phyloP scores from a whole-genome alignment of 2,888 invertebrate species.

The Microplitis deprimator region DNA sequence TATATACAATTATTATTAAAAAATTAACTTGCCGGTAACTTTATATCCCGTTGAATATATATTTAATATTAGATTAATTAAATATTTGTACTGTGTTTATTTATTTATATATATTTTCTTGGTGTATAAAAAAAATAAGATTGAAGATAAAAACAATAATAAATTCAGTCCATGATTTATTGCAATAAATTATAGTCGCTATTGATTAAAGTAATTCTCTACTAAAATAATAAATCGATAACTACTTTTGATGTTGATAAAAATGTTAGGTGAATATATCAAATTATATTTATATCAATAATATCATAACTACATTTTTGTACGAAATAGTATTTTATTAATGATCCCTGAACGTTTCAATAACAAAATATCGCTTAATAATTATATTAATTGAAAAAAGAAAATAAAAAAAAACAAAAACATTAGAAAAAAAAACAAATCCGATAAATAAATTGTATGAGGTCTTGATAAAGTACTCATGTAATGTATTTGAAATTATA shows the following conservation, averaged over 20 bases:
- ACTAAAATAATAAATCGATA: constrained; percentile 3
- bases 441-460: constrained; percentile 21
- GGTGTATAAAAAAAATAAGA: constrained; percentile 15
- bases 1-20: background rate
- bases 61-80: constrained; percentile 48
- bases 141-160: background rate
- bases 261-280: constrained; percentile 6
- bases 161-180: constrained; percentile 24
- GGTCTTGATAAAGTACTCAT: constrained; percentile 24
- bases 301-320: constrained; percentile 20
- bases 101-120: constrained; percentile 35
- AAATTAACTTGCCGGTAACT: background rate
- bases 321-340: constrained; percentile 27
- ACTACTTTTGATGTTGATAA: constrained; percentile 11
- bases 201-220: background rate
- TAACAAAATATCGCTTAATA: constrained; percentile 13
- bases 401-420: background rate
- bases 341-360: constrained; percentile 10
- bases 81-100: constrained; percentile 45
- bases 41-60: constrained; percentile 28
- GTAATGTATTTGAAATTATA: constrained; percentile 26
- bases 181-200: constrained; percentile 15
- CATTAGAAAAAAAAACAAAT: constrained; percentile 15
- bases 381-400: constrained; percentile 6
- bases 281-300: constrained; percentile 8